phyloP scores from a whole-genome alignment of 2,113 vertebrate species.

The pig (Sus scrofa) region DNA sequence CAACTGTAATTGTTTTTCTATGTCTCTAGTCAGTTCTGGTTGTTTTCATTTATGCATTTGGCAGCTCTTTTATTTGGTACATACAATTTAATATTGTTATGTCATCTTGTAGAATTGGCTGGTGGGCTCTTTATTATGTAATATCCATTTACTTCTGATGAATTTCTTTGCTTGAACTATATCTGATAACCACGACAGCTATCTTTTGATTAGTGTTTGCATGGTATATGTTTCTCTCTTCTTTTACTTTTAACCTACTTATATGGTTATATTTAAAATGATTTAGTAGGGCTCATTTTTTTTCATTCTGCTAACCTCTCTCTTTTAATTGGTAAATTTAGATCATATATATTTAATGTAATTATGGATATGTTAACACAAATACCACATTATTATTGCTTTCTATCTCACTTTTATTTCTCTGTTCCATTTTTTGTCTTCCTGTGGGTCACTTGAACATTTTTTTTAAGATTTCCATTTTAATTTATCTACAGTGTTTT shows the following conservation, averaged over 20 bases:
- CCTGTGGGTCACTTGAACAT: neutral
- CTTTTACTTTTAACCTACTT: neutral
- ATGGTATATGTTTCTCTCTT: neutral
- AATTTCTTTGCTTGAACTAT: neutral
- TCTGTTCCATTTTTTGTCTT: neutral
- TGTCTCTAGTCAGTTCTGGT: neutral
- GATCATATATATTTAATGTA: neutral
- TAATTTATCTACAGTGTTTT: neutral
- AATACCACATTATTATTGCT: neutral
- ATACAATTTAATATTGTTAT: no score
- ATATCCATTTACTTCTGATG: neutral
- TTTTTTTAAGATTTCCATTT: neutral
- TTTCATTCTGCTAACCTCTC: neutral
- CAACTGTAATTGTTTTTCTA: neutral
- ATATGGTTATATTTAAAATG: neutral
- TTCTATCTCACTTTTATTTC: neutral
- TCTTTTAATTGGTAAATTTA: neutral
- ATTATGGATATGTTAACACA: neutral
- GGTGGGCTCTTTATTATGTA: neutral
- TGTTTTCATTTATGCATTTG: neutral
- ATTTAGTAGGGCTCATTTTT: neutral
- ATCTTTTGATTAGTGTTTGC: neutral
- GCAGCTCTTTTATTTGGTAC: neutral
- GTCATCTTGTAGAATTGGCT: neutral
- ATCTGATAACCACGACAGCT: neutral